Evolutionary conservation across 2,113 vertebrate species (phyloP), one percentile per base, ranked within the genome.

Genomic region (Lampris megalopsis): DNA sequence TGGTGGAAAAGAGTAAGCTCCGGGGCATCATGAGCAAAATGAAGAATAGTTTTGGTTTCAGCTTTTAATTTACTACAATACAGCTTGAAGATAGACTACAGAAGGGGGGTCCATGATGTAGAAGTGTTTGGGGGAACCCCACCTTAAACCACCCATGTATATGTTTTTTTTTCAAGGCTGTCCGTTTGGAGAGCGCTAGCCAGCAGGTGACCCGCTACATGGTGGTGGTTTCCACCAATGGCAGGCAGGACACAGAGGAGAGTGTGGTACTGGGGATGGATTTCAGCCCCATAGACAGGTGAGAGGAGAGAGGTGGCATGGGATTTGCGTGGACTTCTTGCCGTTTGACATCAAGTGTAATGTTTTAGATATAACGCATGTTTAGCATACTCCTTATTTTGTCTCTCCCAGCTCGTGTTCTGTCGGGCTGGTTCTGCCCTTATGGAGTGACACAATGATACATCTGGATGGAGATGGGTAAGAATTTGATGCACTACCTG

Each of bases 391-490:
- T 11, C 64, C 11, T 75, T 47, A 63, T n/a, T 24, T 58, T 8
- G 37, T 24, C 89, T 93, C 65, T 81, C 59, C 92, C 85, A 97
- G 95, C 77, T 94, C 94, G 43, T 99, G 98, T 84, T 97, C 97
- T 0, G 96, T 99, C 78, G 98, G 98, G 38, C 89, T 99, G 89
- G 97, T 99, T 88, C 93, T 99, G 84, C 96, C 98, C 0, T 94
- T 99, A 84, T 99, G 98, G 98, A 99, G 98, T 24, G 97, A 99
- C 91, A 98, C 98, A 0, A 91, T 97, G 73, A 99, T 99, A 89
- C 98, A 99, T 89, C 94, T 99, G 95, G 98, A 99, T 1, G 98
- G 98, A 79, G 98, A 99, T 73, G 98, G 98, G 98, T 99, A 93
- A 96, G 95, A 83, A 35, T 24, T 24, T 24, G 24, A 24, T 24